Base-by-base conservation (phyloP, 2,113 vertebrate genomes). In the Pterocles orientalis region DNA sequence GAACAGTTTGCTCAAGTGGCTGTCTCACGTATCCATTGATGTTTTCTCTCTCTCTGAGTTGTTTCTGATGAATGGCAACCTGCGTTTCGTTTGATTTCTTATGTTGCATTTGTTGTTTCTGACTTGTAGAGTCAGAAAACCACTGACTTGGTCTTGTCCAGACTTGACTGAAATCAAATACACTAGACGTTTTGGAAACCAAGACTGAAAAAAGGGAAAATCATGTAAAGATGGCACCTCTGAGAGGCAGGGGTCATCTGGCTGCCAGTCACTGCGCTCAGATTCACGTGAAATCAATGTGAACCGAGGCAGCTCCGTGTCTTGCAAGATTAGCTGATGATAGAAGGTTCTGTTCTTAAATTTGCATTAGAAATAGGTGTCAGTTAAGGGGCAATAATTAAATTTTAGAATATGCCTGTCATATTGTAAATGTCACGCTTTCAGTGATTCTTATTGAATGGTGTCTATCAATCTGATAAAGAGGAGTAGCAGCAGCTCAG, bases 341-440 rank as follows among this genome's bases (percentile, higher is more conserved):
- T 86, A 95, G 92, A 92, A 94, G 65, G 86, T 93, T 96, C 94
- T 94, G 72, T 95, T 96, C 95, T 93, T 83, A 93, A 83, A 96
- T 97, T 94, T 96, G 92, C 95, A 93, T 95, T 90, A 88, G 95
- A 93, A 96, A 86, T 90, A 96, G 85, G 65, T 92, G 90, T 96
- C 95, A 88, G 72, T 82, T 88, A 36, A 78, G 90, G 90, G 90
- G 80, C 88, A 96, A 28, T 86, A 95, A 93, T 81, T 91, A 92
- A 60, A 88, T 97, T 96, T 80, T 70, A 92, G 92, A 86, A 92
- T 94, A 90, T 90, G 94, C 92, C 90, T 96, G 92, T 95, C 96
- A 82, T 93, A 87, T 94, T 93, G 65, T 71, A 64, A 90, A 90
- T 95, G 96, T 96, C 91, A 81, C 73, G n/a, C 21, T 0, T 72